A percentile compares a stretch with the other conserved stretches of the same genome.
Evolutionary conservation across 2,888 invertebrate species (phyloP).

Genomic region (Octonoba sinensis): DNA sequence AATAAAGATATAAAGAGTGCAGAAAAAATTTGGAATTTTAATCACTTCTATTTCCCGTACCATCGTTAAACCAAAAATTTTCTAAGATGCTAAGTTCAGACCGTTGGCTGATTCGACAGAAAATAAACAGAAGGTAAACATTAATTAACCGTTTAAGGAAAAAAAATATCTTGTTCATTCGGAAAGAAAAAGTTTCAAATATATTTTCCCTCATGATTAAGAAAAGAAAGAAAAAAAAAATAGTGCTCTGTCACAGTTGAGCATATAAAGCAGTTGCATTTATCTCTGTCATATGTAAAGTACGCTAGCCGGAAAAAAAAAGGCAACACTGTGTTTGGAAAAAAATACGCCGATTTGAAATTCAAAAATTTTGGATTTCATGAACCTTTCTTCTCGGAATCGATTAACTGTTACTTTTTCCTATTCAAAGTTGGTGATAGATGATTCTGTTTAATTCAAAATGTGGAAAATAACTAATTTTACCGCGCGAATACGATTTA

Average conservation of each 20-base stretch:
- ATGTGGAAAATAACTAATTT: too few relatives aligned
- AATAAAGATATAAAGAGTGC: too few relatives aligned
- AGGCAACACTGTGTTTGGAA: neutral
- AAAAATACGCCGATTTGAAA: neutral
- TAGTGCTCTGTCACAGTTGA: too few relatives aligned
- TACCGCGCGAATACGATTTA: too few relatives aligned
- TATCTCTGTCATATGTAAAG: slow-evolving; percentile 49
- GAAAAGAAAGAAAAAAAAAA: neutral
- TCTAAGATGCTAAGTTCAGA: too few relatives aligned
- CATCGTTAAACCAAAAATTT: too few relatives aligned
- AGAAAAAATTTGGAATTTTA: too few relatives aligned
- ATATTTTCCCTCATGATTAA: neutral
- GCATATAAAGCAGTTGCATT: slow-evolving; percentile 18
- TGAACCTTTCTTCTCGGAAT: slow-evolving; percentile 13
- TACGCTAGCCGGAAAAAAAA: slow-evolving; percentile 35
- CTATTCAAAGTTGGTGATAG: slow-evolving; percentile 17
- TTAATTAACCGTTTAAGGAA: neutral
- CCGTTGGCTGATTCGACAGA: too few relatives aligned
- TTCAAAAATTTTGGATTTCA: slow-evolving; percentile 14
- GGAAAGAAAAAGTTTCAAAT: slow-evolving; percentile 28
- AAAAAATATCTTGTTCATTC: slow-evolving; percentile 36
- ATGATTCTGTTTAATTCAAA: slow-evolving; percentile 13
- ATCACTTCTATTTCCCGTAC: too few relatives aligned
- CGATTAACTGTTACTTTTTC: slow-evolving; percentile 18
- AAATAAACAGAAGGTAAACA: too few relatives aligned